Conservation (phyloP, 2,888 invertebrate species). For the Dilophus febrilis region DNA sequence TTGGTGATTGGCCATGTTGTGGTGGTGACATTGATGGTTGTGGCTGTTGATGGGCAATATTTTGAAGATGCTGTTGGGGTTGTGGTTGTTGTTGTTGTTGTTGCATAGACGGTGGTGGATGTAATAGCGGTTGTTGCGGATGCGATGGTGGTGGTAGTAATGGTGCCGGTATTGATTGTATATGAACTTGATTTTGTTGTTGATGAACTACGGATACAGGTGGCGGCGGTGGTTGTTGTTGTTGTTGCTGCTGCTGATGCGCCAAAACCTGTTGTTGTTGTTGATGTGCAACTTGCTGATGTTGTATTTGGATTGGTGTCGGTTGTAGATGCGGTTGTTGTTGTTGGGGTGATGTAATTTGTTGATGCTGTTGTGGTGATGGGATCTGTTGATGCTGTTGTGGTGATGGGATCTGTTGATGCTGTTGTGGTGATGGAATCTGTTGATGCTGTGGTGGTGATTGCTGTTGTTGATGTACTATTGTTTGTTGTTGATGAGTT, state of each 20-base stretch:
- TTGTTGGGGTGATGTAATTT: not conserved
- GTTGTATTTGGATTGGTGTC: constrained; percentile 11
- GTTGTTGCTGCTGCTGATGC: constrained; percentile 18
- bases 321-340: constrained; percentile 3
- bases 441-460: too few species aligned
- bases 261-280: constrained; percentile 4
- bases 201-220: constrained; percentile 5
- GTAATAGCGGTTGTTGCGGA: constrained; percentile 1
- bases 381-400: constrained; percentile 8
- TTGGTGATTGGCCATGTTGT: constrained; percentile 3
- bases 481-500: too few species aligned
- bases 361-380: constrained; percentile 12
- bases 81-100: constrained; percentile 10
- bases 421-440: not conserved
- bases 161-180: not conserved
- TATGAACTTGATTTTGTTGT: not conserved
- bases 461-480: too few species aligned
- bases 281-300: constrained; percentile 4
- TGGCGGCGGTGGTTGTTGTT: constrained; percentile 17
- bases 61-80: constrained; percentile 10
- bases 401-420: constrained; percentile 8
- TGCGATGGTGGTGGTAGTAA: too few species aligned
- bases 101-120: constrained; percentile 9
- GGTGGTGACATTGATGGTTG: constrained; percentile 2
- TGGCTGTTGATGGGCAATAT: not conserved